These are phyloP conservation scores for Drosophila sulfurigaster DNA, from an alignment of 1,140 invertebrate species.

Conservation along the genomic window DNA sequence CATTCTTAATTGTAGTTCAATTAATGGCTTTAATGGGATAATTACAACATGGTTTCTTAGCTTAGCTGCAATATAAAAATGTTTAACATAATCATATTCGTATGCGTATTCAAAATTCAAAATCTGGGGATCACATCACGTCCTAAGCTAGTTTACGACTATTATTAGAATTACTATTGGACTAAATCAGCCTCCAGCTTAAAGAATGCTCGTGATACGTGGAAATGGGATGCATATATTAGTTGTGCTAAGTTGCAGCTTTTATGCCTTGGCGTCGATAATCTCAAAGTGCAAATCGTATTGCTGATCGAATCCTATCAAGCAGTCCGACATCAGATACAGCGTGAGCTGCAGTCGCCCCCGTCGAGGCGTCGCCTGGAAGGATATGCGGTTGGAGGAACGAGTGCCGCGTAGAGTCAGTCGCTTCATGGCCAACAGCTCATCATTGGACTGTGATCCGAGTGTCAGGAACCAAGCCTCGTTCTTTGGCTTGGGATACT, in stretches of 20 bases:
- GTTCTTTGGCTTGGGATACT: slow-evolving; percentile 96
- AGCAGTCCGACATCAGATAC: slow-evolving; percentile 97
- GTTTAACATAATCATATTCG: slow-evolving; percentile 45
- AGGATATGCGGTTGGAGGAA: slow-evolving; percentile 84
- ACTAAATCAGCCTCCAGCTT: slow-evolving; percentile 39
- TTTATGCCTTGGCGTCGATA: slow-evolving; percentile 84
- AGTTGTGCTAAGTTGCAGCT: background rate
- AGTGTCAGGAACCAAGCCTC: slow-evolving; percentile 98
- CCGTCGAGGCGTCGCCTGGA: slow-evolving; percentile 85
- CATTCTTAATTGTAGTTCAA: slow-evolving; percentile 3
- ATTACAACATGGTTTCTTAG: slow-evolving; percentile 23
- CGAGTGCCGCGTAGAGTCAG: slow-evolving; percentile 86
- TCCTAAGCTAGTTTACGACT: background rate
- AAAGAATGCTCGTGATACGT: slow-evolving; percentile 30
- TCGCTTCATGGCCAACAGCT: slow-evolving; percentile 95
- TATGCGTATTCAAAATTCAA: slow-evolving; percentile 2
- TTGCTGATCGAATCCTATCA: slow-evolving; percentile 98
- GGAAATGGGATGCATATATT: slow-evolving; percentile 1
- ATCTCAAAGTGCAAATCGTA: slow-evolving; percentile 90
- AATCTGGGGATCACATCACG: slow-evolving; percentile 1
- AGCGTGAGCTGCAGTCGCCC: slow-evolving; percentile 92
- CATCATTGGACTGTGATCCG: slow-evolving; percentile 89
- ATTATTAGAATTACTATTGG: slow-evolving; percentile 9
- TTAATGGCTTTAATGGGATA: slow-evolving; percentile 33
- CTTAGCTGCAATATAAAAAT: slow-evolving; percentile 42